Percentiles rank a stretch among this genome's conserved stretches.
Conservation (phyloP, 2,797 vertebrate species). For the Eospalax fontanierii region DNA sequence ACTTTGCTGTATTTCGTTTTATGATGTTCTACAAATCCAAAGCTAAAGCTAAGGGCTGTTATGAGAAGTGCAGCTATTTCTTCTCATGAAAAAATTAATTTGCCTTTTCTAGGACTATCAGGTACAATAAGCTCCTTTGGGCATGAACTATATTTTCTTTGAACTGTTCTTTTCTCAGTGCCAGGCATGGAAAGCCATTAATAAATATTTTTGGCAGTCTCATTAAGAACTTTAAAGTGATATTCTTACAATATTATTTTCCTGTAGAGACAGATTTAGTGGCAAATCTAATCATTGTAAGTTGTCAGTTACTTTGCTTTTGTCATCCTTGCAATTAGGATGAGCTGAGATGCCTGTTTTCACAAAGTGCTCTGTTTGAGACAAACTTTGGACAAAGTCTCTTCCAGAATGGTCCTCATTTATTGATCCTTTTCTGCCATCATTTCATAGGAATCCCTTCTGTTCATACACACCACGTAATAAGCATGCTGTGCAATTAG, state of each 20-base stretch:
- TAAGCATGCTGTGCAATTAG: neutral
- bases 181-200: neutral
- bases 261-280: neutral
- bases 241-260: constrained; percentile 43
- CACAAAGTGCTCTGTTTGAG: neutral
- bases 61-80: neutral
- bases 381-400: neutral
- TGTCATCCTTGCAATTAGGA: neutral
- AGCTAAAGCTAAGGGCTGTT: constrained; percentile 16
- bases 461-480: neutral
- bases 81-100: constrained; percentile 32
- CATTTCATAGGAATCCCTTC: neutral
- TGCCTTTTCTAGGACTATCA: constrained; percentile 15
- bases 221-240: constrained; percentile 30
- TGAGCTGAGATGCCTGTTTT: neutral
- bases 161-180: neutral
- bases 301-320: neutral
- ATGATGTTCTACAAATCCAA: constrained; percentile 43
- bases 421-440: neutral
- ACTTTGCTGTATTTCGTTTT: constrained; percentile 29
- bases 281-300: neutral
- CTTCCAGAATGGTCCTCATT: neutral
- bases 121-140: neutral
- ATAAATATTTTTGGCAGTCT: constrained; percentile 25
- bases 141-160: constrained; percentile 19